Base-by-base conservation (phyloP, 2,113 vertebrate species). In the Chaenogobius annularis region DNA sequence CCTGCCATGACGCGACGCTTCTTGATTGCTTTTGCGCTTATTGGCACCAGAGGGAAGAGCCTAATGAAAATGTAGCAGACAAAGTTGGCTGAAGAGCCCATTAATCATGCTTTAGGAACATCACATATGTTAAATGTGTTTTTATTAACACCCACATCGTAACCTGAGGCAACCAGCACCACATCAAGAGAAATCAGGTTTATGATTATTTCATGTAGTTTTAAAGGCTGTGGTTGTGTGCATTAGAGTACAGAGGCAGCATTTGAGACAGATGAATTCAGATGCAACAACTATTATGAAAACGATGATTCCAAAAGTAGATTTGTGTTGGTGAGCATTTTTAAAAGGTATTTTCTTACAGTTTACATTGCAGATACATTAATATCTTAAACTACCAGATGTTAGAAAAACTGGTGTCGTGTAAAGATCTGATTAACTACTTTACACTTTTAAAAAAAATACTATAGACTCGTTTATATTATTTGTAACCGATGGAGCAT, bases 51-150 rank as follows among this genome's bases (percentile, higher is more conserved):
- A 58, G 48, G 56, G 70, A 70, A 69, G 67, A 65, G 63, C 58
- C 79, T 26, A 72, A 19, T 75, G 58, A 26, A 62, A 79, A 79
- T 68, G 58, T 7, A 5, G 65, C 75, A 64, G 55, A 77, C 61
- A 63, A 72, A 61, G 65, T 58, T 23, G 17, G 22, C 46, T 44
- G 48, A 59, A 70, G 61, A 46, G 5, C 61, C 72, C 67, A 78
- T 70, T 46, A 61, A 77, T 72, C 55, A 54, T 35, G 69, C 66
- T 17, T 62, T 63, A 75, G 47, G 52, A 68, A 78, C 22, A 68
- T 35, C 54, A 61, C 75, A 74, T 76, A 70, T 75, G 81, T 59
- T 7, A 23, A 58, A 55, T 68, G 59, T 46, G n/a, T 14, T 50
- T 23, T 73, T 71, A 61, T 69, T 62, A 66, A 59, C 50, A 56